phyloP scores from a whole-genome alignment of 2,888 invertebrate species.

The Mantis religiosa region DNA sequence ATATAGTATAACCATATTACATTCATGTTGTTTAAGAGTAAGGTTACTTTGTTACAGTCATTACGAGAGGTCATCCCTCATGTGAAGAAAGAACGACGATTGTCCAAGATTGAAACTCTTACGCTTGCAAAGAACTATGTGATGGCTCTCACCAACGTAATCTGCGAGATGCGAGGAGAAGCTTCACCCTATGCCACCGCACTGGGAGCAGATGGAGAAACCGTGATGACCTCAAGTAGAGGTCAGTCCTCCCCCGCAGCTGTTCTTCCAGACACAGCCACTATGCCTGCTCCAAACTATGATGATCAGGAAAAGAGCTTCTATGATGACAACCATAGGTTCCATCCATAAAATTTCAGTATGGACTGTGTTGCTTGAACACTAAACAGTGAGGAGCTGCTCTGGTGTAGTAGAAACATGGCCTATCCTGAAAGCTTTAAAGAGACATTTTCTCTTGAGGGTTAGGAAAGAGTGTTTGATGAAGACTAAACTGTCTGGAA shows the following conservation, averaged over 20 bases:
- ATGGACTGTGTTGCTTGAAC: not conserved
- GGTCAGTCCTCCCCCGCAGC: constrained; percentile 12
- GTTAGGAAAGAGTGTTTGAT: not conserved
- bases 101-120: constrained; percentile 76
- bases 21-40: no score
- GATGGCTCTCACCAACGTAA: constrained; percentile 75
- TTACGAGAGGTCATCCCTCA: constrained; percentile 74
- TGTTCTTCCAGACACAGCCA: constrained; percentile 7
- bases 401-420: not conserved
- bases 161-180: constrained; percentile 72
- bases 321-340: constrained; percentile 3
- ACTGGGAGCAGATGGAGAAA: not conserved
- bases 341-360: not conserved
- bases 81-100: constrained; percentile 69
- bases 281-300: constrained; percentile 13
- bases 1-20: no score
- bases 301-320: constrained; percentile 24
- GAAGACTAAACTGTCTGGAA: not conserved
- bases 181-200: constrained; percentile 58
- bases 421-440: not conserved
- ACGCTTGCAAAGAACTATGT: constrained; percentile 79
- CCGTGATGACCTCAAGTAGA: not conserved
- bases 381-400: not conserved
- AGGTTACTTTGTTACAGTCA: constrained; percentile 50
- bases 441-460: not conserved